phyloP scores from a whole-genome alignment of 2,888 invertebrate genomes.

The Kuschelorhynchus macadamiae region DNA sequence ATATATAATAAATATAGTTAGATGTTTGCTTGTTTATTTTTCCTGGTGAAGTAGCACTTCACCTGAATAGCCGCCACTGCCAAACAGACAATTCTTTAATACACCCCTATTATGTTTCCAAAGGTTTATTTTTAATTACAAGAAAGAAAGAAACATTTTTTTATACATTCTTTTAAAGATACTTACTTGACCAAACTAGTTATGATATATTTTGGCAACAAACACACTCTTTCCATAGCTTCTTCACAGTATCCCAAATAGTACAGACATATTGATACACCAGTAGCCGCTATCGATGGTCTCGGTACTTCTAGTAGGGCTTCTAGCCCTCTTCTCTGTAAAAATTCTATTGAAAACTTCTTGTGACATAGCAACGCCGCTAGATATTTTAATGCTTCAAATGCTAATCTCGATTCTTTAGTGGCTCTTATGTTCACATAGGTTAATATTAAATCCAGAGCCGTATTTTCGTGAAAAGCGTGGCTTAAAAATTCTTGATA shows the following conservation, averaged over 20 bases:
- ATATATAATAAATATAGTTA: too few species aligned
- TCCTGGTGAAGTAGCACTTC: too few species aligned
- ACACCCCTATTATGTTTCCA: too few species aligned
- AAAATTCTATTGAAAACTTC: constrained; percentile 97
- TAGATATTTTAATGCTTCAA: constrained; percentile 96
- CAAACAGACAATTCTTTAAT: too few species aligned
- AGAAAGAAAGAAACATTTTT: too few species aligned
- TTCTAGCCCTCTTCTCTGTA: constrained; percentile 89
- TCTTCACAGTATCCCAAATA: constrained; percentile 98
- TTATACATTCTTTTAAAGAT: too few species aligned
- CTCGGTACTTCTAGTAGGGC: constrained; percentile 90
- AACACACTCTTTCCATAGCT: constrained; percentile 96
- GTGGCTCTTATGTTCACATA: constrained; percentile 92
- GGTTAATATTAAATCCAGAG: constrained; percentile 89
- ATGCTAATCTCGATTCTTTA: constrained; percentile 92
- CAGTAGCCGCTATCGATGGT: constrained; percentile 96
- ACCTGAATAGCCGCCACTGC: too few species aligned
- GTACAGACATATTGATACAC: constrained; percentile 95
- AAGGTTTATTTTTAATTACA: too few species aligned
- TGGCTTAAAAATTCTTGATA: constrained; percentile 97
- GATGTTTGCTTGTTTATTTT: too few species aligned
- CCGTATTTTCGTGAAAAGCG: constrained; percentile 90
- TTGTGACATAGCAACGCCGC: constrained; percentile 97
- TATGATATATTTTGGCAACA: constrained; percentile 84
- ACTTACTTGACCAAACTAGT: constrained; percentile 81